These are phyloP conservation scores for Eupithecia subfuscata DNA, from an alignment of 2,888 invertebrate species.

Conservation along the genomic window DNA sequence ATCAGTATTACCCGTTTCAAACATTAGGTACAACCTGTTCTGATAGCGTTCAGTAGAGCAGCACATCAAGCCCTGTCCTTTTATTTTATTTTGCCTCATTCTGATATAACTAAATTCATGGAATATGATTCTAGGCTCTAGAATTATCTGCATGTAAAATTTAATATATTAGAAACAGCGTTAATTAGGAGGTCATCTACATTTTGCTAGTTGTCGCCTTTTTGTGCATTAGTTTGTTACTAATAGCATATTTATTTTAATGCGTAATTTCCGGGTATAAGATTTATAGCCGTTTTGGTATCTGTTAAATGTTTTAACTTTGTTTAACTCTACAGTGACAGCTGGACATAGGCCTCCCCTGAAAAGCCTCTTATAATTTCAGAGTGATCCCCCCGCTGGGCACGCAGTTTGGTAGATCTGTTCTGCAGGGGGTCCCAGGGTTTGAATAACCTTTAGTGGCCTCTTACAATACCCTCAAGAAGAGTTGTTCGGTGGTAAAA, in stretches of 20 bases:
- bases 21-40: no score
- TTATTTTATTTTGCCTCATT: neutral
- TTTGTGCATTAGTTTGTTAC: neutral
- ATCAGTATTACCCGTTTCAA: no score
- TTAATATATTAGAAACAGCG: no score
- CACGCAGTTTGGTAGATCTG: neutral
- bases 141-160: neutral
- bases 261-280: neutral
- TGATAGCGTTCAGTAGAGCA: no score
- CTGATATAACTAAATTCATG: neutral
- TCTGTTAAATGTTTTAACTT: neutral
- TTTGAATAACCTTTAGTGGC: neutral
- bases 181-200: neutral
- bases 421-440: neutral
- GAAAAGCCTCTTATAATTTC: no score
- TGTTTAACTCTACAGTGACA: no score
- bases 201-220: neutral
- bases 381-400: no score
- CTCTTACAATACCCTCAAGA: neutral
- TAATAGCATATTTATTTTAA: neutral
- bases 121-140: neutral
- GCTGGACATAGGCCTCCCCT: no score
- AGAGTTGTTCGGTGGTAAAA: neutral
- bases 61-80: neutral
- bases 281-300: neutral